Conservation (phyloP, 2,888 invertebrate genomes). For the Cylloceria caligata region DNA sequence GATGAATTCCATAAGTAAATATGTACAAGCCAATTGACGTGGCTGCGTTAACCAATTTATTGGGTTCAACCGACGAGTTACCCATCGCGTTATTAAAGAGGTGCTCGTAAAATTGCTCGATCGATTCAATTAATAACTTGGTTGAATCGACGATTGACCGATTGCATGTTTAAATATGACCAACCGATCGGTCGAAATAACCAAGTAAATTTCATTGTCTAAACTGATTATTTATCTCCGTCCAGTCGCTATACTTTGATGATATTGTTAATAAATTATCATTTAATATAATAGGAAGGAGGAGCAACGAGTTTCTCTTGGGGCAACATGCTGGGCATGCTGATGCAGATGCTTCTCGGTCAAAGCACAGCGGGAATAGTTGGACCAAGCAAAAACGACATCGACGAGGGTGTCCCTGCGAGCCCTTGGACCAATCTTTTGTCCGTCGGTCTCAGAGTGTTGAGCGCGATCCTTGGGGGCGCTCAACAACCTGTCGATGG, state of each 20-base stretch:
- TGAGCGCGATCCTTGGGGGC: constrained; percentile 93
- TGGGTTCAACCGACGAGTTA: no score
- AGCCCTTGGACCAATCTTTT: constrained; percentile 96
- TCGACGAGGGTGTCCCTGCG: constrained; percentile 88
- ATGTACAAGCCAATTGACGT: no score
- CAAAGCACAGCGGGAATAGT: constrained; percentile 87
- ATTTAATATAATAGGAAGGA: constrained; percentile 84
- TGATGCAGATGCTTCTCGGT: constrained; percentile 95
- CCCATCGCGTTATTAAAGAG: no score
- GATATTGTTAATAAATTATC: background rate
- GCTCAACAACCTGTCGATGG: constrained; percentile 90
- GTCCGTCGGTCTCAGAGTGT: constrained; percentile 93
- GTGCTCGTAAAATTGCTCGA: no score
- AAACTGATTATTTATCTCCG: no score
- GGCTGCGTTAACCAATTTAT: no score
- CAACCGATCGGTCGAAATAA: no score
- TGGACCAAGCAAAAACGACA: constrained; percentile 94
- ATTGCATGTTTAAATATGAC: no score
- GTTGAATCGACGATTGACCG: no score
- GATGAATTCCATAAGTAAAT: background rate
- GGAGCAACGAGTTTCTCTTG: constrained; percentile 91
- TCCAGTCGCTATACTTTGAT: background rate
- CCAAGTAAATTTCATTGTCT: no score
- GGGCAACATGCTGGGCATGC: constrained; percentile 94
- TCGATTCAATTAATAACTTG: no score